A percentile compares a stretch with the other conserved stretches of the same genome.
Conservation (phyloP, 1,140 invertebrate species). For the Anoplolepis gracilipes region DNA sequence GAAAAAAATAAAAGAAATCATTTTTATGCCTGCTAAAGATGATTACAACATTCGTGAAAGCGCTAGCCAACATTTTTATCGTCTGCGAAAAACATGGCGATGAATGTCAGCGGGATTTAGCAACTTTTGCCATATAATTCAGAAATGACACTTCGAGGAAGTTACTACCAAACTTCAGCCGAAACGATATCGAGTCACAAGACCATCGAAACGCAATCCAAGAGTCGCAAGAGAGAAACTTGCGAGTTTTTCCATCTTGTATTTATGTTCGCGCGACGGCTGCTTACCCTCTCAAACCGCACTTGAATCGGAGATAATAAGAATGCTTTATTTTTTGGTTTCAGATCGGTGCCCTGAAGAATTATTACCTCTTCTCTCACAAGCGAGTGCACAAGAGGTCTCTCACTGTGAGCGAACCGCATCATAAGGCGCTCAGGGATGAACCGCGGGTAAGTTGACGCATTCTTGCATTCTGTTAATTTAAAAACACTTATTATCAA, state of each 20-base stretch:
- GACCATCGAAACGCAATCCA: conserved; percentile 42
- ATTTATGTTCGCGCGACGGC: neutral
- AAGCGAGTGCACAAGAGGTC: conserved; percentile 93
- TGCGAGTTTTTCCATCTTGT: conserved; percentile 15
- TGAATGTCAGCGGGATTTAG: conserved; percentile 41
- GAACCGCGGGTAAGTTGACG: conserved; percentile 90
- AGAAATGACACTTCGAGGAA: conserved; percentile 28
- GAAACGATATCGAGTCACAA: conserved; percentile 44
- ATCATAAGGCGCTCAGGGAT: conserved; percentile 90
- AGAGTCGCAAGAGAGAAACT: conserved; percentile 15
- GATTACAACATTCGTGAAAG: neutral
- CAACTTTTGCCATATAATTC: conserved; percentile 32
- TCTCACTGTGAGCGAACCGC: conserved; percentile 89
- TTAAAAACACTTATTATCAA: conserved; percentile 26
- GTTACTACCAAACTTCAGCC: conserved; percentile 34
- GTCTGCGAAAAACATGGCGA: conserved; percentile 38
- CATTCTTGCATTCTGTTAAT: conserved; percentile 30
- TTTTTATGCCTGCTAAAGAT: neutral
- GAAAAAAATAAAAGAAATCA: neutral
- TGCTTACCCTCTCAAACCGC: neutral
- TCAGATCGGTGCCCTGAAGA: conserved; percentile 94
- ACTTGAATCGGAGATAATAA: conserved; percentile 7
- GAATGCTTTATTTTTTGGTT: conserved; percentile 74
- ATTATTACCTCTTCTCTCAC: conserved; percentile 94
- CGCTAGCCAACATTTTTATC: conserved; percentile 22